A percentile compares a stretch with the other conserved stretches of the same genome.
Evolutionary conservation across 2,888 invertebrate genomes (phyloP).

Genomic region (Platycheirus albimanus): DNA sequence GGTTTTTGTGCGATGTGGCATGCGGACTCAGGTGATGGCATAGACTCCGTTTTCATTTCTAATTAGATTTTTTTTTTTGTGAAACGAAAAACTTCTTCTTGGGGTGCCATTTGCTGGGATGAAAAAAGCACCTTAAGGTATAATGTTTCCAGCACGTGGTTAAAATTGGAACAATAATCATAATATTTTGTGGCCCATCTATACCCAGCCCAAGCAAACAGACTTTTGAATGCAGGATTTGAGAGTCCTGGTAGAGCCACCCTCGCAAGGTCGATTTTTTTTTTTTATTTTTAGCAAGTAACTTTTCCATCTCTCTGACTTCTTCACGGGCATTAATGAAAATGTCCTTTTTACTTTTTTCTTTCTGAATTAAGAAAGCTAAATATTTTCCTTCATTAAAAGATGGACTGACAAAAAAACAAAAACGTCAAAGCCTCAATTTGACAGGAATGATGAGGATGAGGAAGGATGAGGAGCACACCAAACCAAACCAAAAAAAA

Average conservation of each 20-base stretch:
- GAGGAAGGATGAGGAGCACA: no score
- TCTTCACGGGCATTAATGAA: constrained; percentile 55
- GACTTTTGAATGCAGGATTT: background rate
- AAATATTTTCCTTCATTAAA: constrained; percentile 74
- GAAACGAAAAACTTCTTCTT: background rate
- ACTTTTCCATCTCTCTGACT: constrained; percentile 32
- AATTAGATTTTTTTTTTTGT: constrained; percentile 44
- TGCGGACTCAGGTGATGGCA: constrained; percentile 56
- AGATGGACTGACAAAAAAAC: constrained; percentile 25
- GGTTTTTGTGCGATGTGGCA: background rate
- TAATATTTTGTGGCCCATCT: constrained; percentile 49
- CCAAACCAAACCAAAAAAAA: no score
- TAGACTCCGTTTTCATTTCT: constrained; percentile 36
- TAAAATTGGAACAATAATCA: constrained; percentile 61
- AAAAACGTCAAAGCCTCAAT: constrained; percentile 58
- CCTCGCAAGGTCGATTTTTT: constrained; percentile 19
- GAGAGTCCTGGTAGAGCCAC: no score
- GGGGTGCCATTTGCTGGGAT: constrained; percentile 10
- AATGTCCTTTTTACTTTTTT: constrained; percentile 13
- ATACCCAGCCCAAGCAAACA: no score
- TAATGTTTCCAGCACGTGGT: constrained; percentile 64
- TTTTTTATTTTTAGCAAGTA: background rate
- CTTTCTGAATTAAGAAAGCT: constrained; percentile 60
- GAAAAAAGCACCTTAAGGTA: constrained; percentile 45
- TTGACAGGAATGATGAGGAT: constrained; percentile 36